phyloP scores from a whole-genome alignment of 23 tunicate genomes.

The Trididemnum clinides region DNA sequence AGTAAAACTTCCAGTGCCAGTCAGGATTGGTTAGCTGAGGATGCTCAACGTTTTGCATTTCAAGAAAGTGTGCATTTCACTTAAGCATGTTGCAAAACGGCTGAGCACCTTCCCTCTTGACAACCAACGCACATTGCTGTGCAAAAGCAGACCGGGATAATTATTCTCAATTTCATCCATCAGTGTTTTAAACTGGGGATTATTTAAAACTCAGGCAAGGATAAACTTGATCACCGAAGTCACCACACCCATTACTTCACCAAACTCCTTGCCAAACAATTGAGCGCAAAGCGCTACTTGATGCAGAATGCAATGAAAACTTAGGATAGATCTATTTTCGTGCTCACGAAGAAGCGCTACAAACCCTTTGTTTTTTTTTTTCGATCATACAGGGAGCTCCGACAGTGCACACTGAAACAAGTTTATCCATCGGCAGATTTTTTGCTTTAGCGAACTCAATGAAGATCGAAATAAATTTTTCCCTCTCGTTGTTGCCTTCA shows the following conservation, averaged over 20 bases:
- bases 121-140: no score
- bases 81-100: constrained; percentile 11
- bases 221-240: constrained; percentile 29
- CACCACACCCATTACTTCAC: constrained; percentile 39
- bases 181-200: no score
- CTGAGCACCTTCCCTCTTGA: no score
- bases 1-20: no score
- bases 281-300: constrained; percentile 13
- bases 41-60: constrained; percentile 27
- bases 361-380: no score
- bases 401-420: no score
- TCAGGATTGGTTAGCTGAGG: constrained; percentile 30
- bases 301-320: constrained; percentile 6
- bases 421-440: no score
- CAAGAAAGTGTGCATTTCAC: constrained; percentile 34
- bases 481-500: constrained; percentile 48
- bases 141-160: no score
- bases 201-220: constrained; percentile 32
- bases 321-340: no score
- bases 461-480: constrained; percentile 36
- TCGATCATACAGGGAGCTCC: no score
- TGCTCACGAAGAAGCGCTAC: no score
- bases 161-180: no score
- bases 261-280: constrained; percentile 28
- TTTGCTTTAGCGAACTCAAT: constrained; percentile 43